A percentile compares a stretch with the other conserved stretches of the same genome.
Conservation (phyloP, 2,113 vertebrate species). For the Tretioscincus oriximinensis region DNA sequence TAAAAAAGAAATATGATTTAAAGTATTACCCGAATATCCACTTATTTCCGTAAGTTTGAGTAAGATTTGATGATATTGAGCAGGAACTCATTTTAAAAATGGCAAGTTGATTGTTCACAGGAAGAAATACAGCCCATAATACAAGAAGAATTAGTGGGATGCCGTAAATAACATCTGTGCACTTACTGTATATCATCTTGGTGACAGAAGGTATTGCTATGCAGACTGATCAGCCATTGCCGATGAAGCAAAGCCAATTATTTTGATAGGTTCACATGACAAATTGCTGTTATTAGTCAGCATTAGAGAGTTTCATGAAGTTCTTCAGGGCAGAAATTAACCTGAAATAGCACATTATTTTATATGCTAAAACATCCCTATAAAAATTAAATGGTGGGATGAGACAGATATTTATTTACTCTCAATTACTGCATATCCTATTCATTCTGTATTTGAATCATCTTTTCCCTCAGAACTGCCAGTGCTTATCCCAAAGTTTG, state of each 20-base stretch:
- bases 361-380: conserved; percentile 28
- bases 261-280: conserved; percentile 59
- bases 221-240: conserved; percentile 55
- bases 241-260: conserved; percentile 64
- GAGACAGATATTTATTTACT: conserved; percentile 32
- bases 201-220: conserved; percentile 63
- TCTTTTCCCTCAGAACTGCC: conserved; percentile 6
- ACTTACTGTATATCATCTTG: conserved; percentile 55
- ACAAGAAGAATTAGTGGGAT: conserved; percentile 49
- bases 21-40: conserved; percentile 34
- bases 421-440: neutral
- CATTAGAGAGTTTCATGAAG: conserved; percentile 46
- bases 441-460: conserved; percentile 31
- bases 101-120: conserved; percentile 19
- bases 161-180: conserved; percentile 65
- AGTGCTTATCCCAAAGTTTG: conserved; percentile 4
- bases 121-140: conserved; percentile 42
- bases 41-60: conserved; percentile 28
- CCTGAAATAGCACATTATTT: conserved; percentile 22
- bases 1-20: neutral
- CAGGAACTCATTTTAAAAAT: conserved; percentile 39
- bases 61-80: conserved; percentile 13
- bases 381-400: conserved; percentile 24
- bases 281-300: conserved; percentile 66
- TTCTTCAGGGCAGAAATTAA: conserved; percentile 15